Conservation (phyloP, 1,140 invertebrate species). For the Nomia melanderi region DNA sequence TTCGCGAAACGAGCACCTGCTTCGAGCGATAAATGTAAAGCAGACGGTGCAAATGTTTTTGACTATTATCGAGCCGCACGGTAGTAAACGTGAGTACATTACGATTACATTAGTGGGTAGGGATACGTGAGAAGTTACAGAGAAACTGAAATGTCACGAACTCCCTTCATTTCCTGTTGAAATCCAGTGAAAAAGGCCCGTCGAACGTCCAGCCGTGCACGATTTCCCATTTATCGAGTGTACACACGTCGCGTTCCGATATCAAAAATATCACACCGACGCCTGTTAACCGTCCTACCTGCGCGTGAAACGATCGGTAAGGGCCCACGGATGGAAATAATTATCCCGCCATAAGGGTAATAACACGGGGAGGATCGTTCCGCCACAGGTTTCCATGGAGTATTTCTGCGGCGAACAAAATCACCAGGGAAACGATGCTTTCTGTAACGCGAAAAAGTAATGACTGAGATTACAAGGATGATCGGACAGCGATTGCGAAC, state of each 20-base stretch:
- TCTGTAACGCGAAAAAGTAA: constrained; percentile 3
- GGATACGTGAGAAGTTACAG: background rate
- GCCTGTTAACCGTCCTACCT: background rate
- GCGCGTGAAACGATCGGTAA: background rate
- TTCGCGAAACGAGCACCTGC: constrained; percentile 28
- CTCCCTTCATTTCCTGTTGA: too few relatives aligned
- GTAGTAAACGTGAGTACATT: constrained; percentile 43
- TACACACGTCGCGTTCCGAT: too few relatives aligned
- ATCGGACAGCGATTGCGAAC: background rate
- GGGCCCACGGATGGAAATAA: background rate
- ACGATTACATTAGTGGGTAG: constrained; percentile 36
- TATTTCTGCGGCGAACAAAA: background rate
- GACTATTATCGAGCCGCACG: constrained; percentile 15
- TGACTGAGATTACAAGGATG: constrained; percentile 20
- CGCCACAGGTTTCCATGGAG: background rate
- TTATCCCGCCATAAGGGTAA: constrained; percentile 2
- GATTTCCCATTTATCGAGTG: too few relatives aligned
- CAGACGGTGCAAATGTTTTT: constrained; percentile 28
- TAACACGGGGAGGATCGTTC: background rate
- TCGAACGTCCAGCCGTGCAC: too few relatives aligned
- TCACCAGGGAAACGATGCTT: background rate
- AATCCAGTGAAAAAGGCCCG: too few relatives aligned
- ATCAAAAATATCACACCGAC: too few relatives aligned
- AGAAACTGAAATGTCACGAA: background rate
- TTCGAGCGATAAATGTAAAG: constrained; percentile 37